Evolutionary conservation across 2,113 vertebrate genomes (phyloP), one percentile per base, ranked within the genome.

Genomic region (Conger conger): DNA sequence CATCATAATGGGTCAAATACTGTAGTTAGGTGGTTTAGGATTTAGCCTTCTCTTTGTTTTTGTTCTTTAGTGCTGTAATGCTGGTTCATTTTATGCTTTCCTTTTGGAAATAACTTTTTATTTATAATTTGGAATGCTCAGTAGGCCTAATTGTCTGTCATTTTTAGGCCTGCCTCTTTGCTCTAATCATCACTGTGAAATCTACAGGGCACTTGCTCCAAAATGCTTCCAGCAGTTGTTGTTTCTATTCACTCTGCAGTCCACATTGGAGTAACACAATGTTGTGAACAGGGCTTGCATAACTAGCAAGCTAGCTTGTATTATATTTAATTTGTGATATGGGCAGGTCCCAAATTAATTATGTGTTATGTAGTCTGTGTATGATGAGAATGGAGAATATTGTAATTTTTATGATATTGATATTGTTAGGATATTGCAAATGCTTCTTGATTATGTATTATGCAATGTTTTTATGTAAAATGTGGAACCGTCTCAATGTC

Each of bases 1-100:
- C 90, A 91, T 92, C 82, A 91, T 88, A 92, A n/a, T 84, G 81
- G 85, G 82, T 76, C 18, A 38, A 54, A 30, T 42, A n/a, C n/a
- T n/a, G n/a, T n/a, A 73, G 37, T 73, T 50, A 50, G 45, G 45
- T 15, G 45, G 45, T 50, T 63, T 82, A 68, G 38, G 38, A 54
- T 68, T 82, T 82, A 45, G 16, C 37, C 9, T 73, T 73, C 60
- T 82, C 9, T 53, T 3, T 79, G 30, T 37, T 38, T 63, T 27
- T 63, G 57, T 20, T 63, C 57, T 23, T 3, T 57, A 20, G 18
- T 63, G 57, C 57, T 63, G 20, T 27, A 63, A 23, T 23, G 4
- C 20, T 63, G 20, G 17, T 63, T 27, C 20, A 63, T 63, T 63
- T 63, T 63, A 63, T 63, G 57, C 57, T 63, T 63, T 57, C 54